phyloP scores from a whole-genome alignment of 2,797 vertebrate species.

The Botia almorhae region DNA sequence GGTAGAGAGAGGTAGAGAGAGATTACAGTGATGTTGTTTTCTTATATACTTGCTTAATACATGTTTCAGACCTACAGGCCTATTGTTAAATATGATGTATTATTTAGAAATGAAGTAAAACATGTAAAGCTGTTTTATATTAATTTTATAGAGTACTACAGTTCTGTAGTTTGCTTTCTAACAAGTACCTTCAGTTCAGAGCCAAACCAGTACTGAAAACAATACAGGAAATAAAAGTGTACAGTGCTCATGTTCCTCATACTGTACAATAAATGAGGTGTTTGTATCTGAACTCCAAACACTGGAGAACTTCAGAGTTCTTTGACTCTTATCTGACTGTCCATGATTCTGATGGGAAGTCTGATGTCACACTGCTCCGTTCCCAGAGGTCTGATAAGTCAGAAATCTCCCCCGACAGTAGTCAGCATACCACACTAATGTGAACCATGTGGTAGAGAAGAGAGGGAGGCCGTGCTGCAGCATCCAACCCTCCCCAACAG shows the following conservation, averaged over 20 bases:
- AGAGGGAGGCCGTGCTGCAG: slow-evolving; percentile 38
- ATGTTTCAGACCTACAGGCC: no score
- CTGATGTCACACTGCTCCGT: slow-evolving; percentile 44
- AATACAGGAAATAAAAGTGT: neutral
- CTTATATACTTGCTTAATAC: no score
- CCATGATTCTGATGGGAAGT: slow-evolving; percentile 55
- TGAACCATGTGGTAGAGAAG: slow-evolving; percentile 57
- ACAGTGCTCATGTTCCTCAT: neutral
- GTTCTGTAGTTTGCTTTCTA: neutral
- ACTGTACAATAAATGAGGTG: neutral
- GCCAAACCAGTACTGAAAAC: neutral
- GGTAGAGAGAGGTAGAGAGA: no score
- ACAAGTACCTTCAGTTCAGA: neutral
- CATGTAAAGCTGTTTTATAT: neutral
- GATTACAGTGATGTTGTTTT: no score
- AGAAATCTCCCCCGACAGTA: slow-evolving; percentile 54
- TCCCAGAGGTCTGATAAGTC: slow-evolving; percentile 54
- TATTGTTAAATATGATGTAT: neutral
- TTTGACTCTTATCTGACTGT: slow-evolving; percentile 24
- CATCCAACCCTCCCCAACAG: slow-evolving; percentile 26
- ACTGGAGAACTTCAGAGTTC: neutral
- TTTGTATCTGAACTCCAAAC: neutral
- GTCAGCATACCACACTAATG: slow-evolving; percentile 60
- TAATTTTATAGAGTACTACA: neutral
- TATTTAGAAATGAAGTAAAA: neutral